Base-by-base conservation (phyloP, 2,113 vertebrate genomes). In the Chionis minor region DNA sequence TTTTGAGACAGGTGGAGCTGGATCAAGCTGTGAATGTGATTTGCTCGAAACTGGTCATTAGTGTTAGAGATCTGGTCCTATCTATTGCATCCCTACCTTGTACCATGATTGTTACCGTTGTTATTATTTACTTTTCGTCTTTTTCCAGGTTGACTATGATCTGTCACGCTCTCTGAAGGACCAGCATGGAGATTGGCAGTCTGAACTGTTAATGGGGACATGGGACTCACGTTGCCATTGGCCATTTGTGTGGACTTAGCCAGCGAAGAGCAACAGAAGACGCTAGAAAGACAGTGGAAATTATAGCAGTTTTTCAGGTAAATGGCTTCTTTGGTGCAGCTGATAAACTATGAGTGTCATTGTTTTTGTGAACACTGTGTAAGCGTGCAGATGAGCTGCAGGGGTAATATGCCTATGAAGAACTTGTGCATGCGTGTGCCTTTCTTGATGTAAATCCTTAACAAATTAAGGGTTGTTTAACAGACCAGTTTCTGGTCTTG, bases 1-100 rank as follows among this genome's bases (percentile, higher is more conserved):
- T 98, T 96, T 95, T 97, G 97, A 98, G 97, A 98, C 98, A 98
- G 98, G 98, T 98, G 98, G 98, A 98, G 97, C 96, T 80, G 96
- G 95, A 98, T 97, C 97, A 97, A 97, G 97, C 98, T 95, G 97
- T 96, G 98, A 97, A 97, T 94, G 97, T 96, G 97, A 96, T 97
- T 98, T 98, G 93, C 97, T 96, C 95, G 95, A 97, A 98, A 95
- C 97, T 92, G 98, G 98, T 98, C 98, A 98, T 97, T 97, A 95
- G 78, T 94, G 94, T 98, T 98, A 94, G 97, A 97, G 97, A 95
- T 66, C 97, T 94, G 65, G 92, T 97, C 85, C 96, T 91, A 12
- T 80, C 96, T 94, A 10, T 94, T 95, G 65, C 67, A n/a, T 69
- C 88, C 95, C 83, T 97, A 88, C 42, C 92, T 88, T 86, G 71